These are phyloP conservation scores for Caenorhabditis virilis DNA, from an alignment of 2,888 invertebrate genomes.

Conservation along the genomic window DNA sequence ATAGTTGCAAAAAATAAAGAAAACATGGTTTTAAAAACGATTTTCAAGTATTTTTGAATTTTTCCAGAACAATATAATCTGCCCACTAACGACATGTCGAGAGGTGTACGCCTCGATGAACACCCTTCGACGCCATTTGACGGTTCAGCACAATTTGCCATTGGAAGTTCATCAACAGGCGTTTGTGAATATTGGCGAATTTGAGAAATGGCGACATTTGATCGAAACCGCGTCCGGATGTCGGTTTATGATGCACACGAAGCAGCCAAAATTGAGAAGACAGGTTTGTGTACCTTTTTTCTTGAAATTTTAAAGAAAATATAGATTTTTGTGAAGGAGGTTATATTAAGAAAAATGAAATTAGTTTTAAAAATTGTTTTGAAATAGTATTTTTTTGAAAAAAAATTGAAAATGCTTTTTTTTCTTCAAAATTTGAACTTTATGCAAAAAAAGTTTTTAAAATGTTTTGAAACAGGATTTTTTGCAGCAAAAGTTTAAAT, in stretches of 20 bases:
- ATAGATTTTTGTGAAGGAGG: not conserved
- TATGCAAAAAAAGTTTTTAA: too few relatives aligned
- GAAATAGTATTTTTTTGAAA: too few relatives aligned
- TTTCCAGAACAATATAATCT: slow-evolving; percentile 39
- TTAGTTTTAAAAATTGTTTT: too few relatives aligned
- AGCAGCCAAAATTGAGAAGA: slow-evolving; percentile 42
- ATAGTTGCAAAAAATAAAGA: too few relatives aligned
- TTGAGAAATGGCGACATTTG: slow-evolving; percentile 41
- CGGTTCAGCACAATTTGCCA: slow-evolving; percentile 25
- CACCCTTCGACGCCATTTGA: slow-evolving; percentile 36
- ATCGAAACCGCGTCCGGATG: slow-evolving; percentile 33
- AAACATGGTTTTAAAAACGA: too few relatives aligned
- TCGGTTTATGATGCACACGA: slow-evolving; percentile 45
- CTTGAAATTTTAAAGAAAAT: too few relatives aligned
- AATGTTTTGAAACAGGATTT: too few relatives aligned
- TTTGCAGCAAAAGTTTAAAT: too few relatives aligned
- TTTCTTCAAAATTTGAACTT: too few relatives aligned
- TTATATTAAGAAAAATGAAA: too few relatives aligned
- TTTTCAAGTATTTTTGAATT: not conserved
- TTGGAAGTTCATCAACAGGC: slow-evolving; percentile 47
- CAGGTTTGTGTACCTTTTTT: slow-evolving; percentile 11
- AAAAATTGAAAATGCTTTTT: too few relatives aligned
- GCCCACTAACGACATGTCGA: slow-evolving; percentile 34
- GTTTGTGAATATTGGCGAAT: slow-evolving; percentile 43
- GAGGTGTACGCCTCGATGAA: slow-evolving; percentile 43